Evolutionary conservation across 53 echinoderm and acorn worm species (phyloP).

Genomic region (Temnopleurus reevesii): DNA sequence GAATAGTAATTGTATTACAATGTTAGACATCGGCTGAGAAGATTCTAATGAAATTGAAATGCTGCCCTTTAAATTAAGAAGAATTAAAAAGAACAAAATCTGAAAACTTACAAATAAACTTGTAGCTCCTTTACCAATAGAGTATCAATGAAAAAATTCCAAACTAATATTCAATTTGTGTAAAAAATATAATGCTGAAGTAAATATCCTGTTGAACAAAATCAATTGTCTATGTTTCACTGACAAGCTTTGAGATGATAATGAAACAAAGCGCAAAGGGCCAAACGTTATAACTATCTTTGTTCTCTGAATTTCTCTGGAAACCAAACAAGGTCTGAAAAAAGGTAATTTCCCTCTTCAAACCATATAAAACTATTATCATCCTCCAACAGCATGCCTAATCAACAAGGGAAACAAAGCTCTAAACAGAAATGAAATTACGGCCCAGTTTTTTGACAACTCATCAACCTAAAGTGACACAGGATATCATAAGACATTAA

Average conservation of each 20-base stretch:
- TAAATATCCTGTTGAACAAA: background rate
- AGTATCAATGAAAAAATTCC: background rate
- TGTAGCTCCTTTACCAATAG: background rate
- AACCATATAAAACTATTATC: background rate
- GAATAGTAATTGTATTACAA: no score
- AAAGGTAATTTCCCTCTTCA: constrained; percentile 3
- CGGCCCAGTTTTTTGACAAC: constrained; percentile 17
- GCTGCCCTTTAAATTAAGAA: no score
- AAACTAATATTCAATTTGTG: background rate
- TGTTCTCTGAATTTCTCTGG: background rate
- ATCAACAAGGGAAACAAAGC: constrained; percentile 5
- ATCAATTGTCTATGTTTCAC: background rate
- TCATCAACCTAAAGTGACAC: background rate
- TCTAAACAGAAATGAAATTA: background rate
- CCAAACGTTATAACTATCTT: background rate
- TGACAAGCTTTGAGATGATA: background rate
- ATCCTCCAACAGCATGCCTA: background rate
- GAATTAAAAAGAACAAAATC: no score
- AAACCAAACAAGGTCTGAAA: background rate
- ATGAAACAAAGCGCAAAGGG: background rate
- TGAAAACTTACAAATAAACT: background rate
- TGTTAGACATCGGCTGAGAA: no score
- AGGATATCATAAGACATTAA: constrained; percentile 31
- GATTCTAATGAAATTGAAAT: no score
- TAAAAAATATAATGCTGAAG: background rate